Conservation (phyloP, 1,140 invertebrate species). For the Acromyrmex heyeri region DNA sequence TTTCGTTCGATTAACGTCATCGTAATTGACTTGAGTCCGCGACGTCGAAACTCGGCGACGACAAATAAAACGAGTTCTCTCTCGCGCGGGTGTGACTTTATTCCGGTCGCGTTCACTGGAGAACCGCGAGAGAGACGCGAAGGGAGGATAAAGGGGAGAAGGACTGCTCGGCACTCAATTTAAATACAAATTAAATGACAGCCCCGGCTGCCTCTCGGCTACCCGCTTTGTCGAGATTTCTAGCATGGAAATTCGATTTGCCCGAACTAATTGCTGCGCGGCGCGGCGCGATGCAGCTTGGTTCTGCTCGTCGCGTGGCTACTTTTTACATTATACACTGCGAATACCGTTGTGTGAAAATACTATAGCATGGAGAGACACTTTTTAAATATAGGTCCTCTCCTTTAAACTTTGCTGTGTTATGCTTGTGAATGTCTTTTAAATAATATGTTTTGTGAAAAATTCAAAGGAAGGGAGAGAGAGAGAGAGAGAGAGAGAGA, state of each 20-base stretch:
- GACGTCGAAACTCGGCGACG: slow-evolving; percentile 51
- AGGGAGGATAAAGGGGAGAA: background rate
- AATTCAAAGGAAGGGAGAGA: background rate
- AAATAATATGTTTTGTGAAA: slow-evolving; percentile 9
- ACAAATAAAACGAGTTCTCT: slow-evolving; percentile 28
- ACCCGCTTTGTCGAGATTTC: slow-evolving; percentile 68
- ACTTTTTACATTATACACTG: slow-evolving; percentile 44
- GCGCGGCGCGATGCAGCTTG: background rate
- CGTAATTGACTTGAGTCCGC: slow-evolving; percentile 57
- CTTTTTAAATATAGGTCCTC: background rate
- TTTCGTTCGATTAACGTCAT: slow-evolving; percentile 57
- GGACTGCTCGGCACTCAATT: slow-evolving; percentile 71
- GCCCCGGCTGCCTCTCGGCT: slow-evolving; percentile 58
- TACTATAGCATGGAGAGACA: no score
- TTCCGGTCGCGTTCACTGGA: slow-evolving; percentile 36
- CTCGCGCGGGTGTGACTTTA: slow-evolving; percentile 24
- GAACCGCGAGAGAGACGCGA: slow-evolving; percentile 29
- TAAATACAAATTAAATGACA: slow-evolving; percentile 81
- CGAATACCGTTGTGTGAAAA: background rate
- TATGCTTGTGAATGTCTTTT: background rate
- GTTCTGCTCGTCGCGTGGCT: slow-evolving; percentile 23
- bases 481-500: background rate
- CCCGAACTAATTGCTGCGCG: slow-evolving; percentile 64
- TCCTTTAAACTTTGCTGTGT: background rate
- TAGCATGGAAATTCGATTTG: slow-evolving; percentile 75